phyloP scores from a whole-genome alignment of 2,888 invertebrate genomes.

The Micropterix aruncella region DNA sequence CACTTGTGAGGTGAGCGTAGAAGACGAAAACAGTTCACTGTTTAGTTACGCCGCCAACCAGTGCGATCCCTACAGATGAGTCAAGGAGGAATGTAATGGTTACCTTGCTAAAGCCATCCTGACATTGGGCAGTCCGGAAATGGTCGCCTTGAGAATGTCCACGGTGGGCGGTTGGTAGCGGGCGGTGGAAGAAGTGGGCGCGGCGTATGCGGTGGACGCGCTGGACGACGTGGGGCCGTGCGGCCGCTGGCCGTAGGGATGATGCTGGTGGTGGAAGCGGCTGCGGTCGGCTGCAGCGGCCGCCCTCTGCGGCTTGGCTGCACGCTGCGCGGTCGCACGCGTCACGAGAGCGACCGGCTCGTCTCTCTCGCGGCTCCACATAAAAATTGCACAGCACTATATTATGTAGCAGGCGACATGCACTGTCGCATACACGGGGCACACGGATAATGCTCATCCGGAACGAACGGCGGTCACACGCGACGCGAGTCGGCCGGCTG shows the following conservation, averaged over 20 bases:
- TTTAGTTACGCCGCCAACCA: background rate
- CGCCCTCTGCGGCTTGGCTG: background rate
- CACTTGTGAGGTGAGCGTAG: too few relatives aligned
- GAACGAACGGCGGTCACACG: background rate
- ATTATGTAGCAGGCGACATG: background rate
- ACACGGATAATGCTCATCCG: background rate
- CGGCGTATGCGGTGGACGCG: too few relatives aligned
- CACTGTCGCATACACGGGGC: too few relatives aligned
- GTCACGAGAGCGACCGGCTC: background rate
- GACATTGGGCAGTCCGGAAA: constrained; percentile 13
- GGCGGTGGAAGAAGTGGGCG: too few relatives aligned
- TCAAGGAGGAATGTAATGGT: background rate
- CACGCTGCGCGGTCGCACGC: background rate
- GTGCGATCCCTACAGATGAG: background rate
- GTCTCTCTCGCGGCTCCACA: background rate
- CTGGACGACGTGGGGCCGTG: too few relatives aligned
- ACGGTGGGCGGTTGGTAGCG: constrained; percentile 9
- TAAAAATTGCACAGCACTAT: background rate
- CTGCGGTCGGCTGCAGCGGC: background rate
- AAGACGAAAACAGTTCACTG: too few relatives aligned
- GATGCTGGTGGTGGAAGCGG: background rate
- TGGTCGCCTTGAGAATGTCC: constrained; percentile 13
- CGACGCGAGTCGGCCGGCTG: too few relatives aligned
- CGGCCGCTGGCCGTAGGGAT: too few relatives aligned
- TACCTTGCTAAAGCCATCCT: constrained; percentile 14